Conservation (phyloP, 2,797 vertebrate genomes). For the Astyanax mexicanus region DNA sequence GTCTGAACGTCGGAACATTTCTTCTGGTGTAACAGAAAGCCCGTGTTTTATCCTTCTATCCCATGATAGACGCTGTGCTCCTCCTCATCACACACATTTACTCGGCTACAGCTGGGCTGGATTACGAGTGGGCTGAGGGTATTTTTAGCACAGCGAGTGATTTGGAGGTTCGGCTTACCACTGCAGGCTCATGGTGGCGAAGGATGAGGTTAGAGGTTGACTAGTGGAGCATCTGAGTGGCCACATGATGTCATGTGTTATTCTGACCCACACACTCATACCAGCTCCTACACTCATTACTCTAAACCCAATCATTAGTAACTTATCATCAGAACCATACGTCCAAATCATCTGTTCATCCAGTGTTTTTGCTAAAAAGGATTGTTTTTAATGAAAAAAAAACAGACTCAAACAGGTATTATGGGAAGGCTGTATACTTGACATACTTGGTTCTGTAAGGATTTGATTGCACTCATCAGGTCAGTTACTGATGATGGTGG, state of each 20-base stretch:
- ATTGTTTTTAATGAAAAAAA: too few relatives aligned
- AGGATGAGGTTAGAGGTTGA: conserved; percentile 60
- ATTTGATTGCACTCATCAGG: too few relatives aligned
- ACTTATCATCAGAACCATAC: background rate
- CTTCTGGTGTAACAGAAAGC: conserved; percentile 19
- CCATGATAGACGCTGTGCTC: conserved; percentile 1
- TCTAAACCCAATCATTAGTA: background rate
- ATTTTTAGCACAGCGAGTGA: conserved; percentile 74
- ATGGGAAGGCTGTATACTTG: background rate
- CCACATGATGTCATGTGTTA: conserved; percentile 51
- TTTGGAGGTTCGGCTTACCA: conserved; percentile 67
- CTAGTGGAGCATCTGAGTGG: conserved; percentile 52
- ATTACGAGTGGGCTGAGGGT: conserved; percentile 68
- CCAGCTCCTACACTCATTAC: background rate
- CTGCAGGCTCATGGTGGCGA: conserved; percentile 57
- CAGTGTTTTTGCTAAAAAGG: background rate
- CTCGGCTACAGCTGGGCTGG: conserved; percentile 72
- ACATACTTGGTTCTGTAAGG: too few relatives aligned
- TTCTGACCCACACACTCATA: conserved; percentile 14
- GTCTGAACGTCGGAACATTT: conserved; percentile 11
- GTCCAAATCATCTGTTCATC: background rate
- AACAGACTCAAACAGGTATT: too few relatives aligned
- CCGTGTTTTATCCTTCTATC: conserved; percentile 4
- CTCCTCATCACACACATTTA: conserved; percentile 2
- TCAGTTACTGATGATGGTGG: too few relatives aligned